phyloP scores from a whole-genome alignment of 2,888 invertebrate species.

The Hypena proboscidalis region DNA sequence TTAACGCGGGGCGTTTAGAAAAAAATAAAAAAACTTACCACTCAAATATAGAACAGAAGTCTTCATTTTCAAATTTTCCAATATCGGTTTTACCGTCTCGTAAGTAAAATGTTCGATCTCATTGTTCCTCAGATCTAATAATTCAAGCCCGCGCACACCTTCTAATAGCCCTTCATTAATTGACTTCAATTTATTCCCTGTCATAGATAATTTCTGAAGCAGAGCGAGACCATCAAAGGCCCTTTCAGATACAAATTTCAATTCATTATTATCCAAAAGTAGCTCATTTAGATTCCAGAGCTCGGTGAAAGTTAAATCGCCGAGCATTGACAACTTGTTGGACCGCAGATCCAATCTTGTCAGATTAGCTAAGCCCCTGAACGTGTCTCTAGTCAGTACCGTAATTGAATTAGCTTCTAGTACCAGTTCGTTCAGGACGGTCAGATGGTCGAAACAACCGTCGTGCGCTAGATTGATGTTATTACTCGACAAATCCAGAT shows the following conservation, averaged over 20 bases:
- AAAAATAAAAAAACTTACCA: constrained; percentile 58
- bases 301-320: constrained; percentile 92
- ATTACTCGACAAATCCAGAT: constrained; percentile 94
- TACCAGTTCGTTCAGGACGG: constrained; percentile 91
- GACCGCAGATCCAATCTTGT: constrained; percentile 90
- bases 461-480: constrained; percentile 94
- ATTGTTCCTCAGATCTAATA: constrained; percentile 92
- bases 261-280: constrained; percentile 88
- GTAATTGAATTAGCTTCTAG: constrained; percentile 91
- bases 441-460: constrained; percentile 91
- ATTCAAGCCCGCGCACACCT: constrained; percentile 89
- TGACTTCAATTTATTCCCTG: constrained; percentile 90
- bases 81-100: constrained; percentile 90
- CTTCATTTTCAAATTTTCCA: constrained; percentile 88
- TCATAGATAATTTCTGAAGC: constrained; percentile 89
- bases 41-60: constrained; percentile 77
- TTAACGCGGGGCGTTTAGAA: background rate
- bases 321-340: constrained; percentile 91
- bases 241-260: constrained; percentile 90
- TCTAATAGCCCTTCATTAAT: constrained; percentile 90
- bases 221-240: constrained; percentile 91
- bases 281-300: constrained; percentile 90
- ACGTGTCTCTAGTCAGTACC: constrained; percentile 90
- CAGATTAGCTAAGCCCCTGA: constrained; percentile 90
- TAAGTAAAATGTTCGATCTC: constrained; percentile 90